Conservation (phyloP, 1,140 invertebrate species). For the Atta cephalotes region DNA sequence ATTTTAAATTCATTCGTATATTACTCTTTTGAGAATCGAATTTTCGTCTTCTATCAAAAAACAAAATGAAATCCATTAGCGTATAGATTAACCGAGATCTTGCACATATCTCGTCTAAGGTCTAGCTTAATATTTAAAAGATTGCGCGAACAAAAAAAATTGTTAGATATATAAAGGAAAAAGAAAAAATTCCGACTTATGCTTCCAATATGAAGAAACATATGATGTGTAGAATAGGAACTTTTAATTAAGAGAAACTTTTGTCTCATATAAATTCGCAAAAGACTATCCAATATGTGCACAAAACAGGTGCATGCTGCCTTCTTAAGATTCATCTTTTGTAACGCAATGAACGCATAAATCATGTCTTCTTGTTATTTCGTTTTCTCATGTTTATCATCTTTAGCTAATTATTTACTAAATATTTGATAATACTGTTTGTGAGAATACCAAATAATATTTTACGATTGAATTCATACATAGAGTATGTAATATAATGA, state of each 20-base stretch:
- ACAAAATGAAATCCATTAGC: not conserved
- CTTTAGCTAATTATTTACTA: constrained; percentile 28
- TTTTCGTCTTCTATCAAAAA: not conserved
- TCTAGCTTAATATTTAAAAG: constrained; percentile 17
- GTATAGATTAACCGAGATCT: not conserved
- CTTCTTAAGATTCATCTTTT: constrained; percentile 25
- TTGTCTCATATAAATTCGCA: constrained; percentile 6
- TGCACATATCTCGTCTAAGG: not conserved
- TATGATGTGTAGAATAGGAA: constrained; percentile 35
- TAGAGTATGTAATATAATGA: not conserved
- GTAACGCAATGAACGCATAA: not conserved
- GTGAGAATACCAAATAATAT: constrained; percentile 9
- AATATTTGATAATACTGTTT: not conserved
- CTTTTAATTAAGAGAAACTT: constrained; percentile 28
- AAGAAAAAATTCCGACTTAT: constrained; percentile 40
- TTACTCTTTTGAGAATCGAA: not conserved
- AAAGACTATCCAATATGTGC: not conserved
- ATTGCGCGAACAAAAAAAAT: not conserved
- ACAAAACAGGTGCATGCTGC: not conserved
- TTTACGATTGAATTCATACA: not conserved
- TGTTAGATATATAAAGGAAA: constrained; percentile 5
- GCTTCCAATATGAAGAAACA: constrained; percentile 42
- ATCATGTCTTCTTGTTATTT: constrained; percentile 37
- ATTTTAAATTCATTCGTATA: not conserved
- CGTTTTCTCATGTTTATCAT: constrained; percentile 7